Conservation (phyloP, 1,140 invertebrate species). For the Antheraea mylitta region DNA sequence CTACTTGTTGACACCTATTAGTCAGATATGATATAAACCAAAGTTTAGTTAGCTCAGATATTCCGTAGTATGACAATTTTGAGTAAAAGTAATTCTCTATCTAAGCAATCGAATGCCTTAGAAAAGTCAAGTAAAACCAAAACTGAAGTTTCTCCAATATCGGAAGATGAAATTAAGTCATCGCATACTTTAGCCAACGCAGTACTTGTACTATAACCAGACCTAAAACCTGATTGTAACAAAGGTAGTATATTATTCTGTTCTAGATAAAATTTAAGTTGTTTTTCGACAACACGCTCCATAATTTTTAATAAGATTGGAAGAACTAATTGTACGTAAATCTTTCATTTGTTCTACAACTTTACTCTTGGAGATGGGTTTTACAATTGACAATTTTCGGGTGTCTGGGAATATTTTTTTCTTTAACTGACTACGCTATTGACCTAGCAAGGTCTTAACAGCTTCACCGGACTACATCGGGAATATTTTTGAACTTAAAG, state of each 20-base stretch:
- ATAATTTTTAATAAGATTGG: slow-evolving; percentile 14
- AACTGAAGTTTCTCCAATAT: no score
- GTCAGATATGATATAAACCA: slow-evolving; percentile 11
- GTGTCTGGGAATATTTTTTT: no score
- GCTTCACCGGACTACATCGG: no score
- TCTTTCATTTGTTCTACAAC: slow-evolving; percentile 5
- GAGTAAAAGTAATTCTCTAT: no score
- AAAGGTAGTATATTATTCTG: slow-evolving; percentile 11
- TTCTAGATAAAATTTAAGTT: slow-evolving; percentile 12
- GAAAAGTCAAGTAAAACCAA: no score
- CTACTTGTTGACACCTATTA: not conserved
- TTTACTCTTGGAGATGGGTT: slow-evolving; percentile 15
- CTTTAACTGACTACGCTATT: no score
- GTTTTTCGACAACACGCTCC: slow-evolving; percentile 13
- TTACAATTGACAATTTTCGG: no score
- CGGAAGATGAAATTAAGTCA: no score
- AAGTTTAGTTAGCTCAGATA: not conserved
- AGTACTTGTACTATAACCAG: slow-evolving; percentile 15
- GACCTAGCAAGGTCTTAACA: no score
- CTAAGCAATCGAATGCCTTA: no score
- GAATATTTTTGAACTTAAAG: slow-evolving; percentile 5
- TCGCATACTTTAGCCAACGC: slow-evolving; percentile 17
- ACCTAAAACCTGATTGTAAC: slow-evolving; percentile 19
- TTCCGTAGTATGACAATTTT: no score
- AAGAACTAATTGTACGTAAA: slow-evolving; percentile 19